These are phyloP conservation scores for Cybosia mesomella DNA, from an alignment of 2,888 invertebrate species.

Conservation along the genomic window DNA sequence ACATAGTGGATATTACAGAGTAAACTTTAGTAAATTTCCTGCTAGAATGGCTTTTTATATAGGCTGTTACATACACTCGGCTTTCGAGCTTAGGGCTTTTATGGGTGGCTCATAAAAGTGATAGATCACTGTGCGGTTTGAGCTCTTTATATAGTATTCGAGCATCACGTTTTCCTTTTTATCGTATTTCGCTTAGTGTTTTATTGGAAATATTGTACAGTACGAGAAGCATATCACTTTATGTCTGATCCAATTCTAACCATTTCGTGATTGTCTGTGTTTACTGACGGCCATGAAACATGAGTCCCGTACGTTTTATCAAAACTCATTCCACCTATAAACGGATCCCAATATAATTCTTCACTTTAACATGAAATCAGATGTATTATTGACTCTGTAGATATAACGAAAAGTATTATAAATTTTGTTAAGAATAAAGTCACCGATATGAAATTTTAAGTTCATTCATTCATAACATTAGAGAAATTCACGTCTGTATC, in stretches of 20 bases:
- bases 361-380: too few relatives aligned
- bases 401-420: too few relatives aligned
- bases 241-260: not conserved
- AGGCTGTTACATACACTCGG: constrained; percentile 83
- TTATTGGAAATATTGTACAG: constrained; percentile 30
- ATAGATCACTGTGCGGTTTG: constrained; percentile 73
- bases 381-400: too few relatives aligned
- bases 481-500: too few relatives aligned
- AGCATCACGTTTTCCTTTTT: constrained; percentile 33
- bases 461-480: too few relatives aligned
- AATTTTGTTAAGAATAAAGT: too few relatives aligned
- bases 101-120: constrained; percentile 82
- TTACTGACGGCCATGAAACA: not conserved
- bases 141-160: constrained; percentile 61
- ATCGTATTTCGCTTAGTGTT: constrained; percentile 43
- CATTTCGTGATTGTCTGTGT: not conserved
- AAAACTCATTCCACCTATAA: too few relatives aligned
- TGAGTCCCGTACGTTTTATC: too few relatives aligned
- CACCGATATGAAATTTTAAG: too few relatives aligned
- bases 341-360: too few relatives aligned
- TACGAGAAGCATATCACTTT: not conserved
- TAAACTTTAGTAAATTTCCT: constrained; percentile 75
- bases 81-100: constrained; percentile 77
- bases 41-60: constrained; percentile 78
- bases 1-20: constrained; percentile 68